Evolutionary conservation across 2,797 vertebrate species (phyloP).

Genomic region (Enteromius anoplus): DNA sequence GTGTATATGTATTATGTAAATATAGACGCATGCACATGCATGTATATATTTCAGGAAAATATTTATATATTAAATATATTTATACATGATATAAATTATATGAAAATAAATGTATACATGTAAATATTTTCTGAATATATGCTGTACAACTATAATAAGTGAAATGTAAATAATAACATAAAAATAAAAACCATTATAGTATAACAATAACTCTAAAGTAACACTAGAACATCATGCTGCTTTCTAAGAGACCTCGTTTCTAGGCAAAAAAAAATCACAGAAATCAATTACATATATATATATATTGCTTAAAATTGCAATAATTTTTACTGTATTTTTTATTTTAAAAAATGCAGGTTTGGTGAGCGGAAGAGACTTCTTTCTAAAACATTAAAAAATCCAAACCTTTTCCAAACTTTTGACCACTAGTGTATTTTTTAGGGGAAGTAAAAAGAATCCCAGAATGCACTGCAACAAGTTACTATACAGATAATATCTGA

Average conservation of each 20-base stretch:
- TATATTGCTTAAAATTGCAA: no score
- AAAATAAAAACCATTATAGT: no score
- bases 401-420: neutral
- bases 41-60: no score
- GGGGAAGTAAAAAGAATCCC: neutral
- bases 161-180: no score
- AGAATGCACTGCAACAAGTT: neutral
- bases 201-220: neutral
- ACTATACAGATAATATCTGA: slow-evolving; percentile 52
- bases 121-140: no score
- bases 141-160: no score
- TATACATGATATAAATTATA: no score
- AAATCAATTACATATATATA: neutral
- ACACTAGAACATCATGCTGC: neutral
- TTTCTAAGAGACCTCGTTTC: neutral
- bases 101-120: no score
- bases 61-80: no score
- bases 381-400: neutral
- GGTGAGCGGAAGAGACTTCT: neutral
- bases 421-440: no score
- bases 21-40: no score
- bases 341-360: neutral
- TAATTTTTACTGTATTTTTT: neutral
- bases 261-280: neutral
- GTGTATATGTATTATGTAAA: no score